Evolutionary conservation across 2,888 invertebrate genomes (phyloP), one percentile per base, ranked within the genome.

Genomic region (Vannuccia rotundouncinata): DNA sequence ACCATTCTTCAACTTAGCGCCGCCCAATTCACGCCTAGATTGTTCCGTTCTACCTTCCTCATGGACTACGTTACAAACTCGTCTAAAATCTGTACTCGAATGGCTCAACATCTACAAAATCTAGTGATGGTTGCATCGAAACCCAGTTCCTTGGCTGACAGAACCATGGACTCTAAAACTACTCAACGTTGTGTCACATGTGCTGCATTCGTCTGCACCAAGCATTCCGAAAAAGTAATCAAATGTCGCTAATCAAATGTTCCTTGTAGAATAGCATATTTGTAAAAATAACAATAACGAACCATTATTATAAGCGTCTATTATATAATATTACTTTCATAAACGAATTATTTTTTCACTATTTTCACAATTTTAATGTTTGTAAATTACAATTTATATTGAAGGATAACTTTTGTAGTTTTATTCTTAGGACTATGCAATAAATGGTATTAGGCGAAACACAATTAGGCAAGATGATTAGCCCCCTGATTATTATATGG

Each of bases 131-230:
- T 66, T 66, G 66, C 66, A 66, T 17, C 66, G 25, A 66, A 66
- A 66, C 66, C 66, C 66, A 66, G 66, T 66, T 66, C 66, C 25
- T 66, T 17, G 22, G 25, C 66, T 66, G 66, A 66, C 66, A 66
- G 66, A 66, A 22, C 66, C 66, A 22, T 22, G 66, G 66, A 66
- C 66, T 22, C 66, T 66, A 66, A n/a, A 66, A 66, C 66, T 66
- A 66, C 66, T 66, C 66, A 66, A 66, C 66, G 66, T 66, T 66
- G 66, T 66, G 66, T 66, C 66, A 13, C 66, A 22, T 66, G 66
- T 66, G 66, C 66, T 66, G 66, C 66, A 66, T 66, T 66, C 66
- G 66, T 66, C 66, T 66, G 66, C 66, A 66, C 66, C 66, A 66
- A 66, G 10, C 66, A 66, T 66, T 66, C 66, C 66, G 66, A n/a